Evolutionary conservation across 2,113 vertebrate species (phyloP).

Genomic region (Mola mola): DNA sequence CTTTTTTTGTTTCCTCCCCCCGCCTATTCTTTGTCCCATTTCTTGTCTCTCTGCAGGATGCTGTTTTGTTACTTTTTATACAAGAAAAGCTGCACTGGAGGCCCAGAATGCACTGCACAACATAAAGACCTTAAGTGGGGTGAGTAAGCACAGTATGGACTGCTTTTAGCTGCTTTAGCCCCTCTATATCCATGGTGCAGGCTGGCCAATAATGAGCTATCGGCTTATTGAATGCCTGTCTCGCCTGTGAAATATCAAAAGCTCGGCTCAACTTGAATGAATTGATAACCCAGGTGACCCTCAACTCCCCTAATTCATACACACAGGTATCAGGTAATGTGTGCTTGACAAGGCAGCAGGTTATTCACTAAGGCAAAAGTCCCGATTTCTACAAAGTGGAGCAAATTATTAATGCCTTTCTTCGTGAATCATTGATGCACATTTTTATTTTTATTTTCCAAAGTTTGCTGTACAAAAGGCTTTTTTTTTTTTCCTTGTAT

Average conservation of each 20-base stretch:
- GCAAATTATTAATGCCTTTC: slow-evolving; percentile 62
- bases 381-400: slow-evolving; percentile 43
- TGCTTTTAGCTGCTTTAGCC: slow-evolving; percentile 58
- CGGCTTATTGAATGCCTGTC: slow-evolving; percentile 42
- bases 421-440: slow-evolving; percentile 62
- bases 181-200: slow-evolving; percentile 51
- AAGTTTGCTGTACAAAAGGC: slow-evolving; percentile 22
- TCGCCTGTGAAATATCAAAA: slow-evolving; percentile 50
- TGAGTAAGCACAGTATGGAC: slow-evolving; percentile 85
- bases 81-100: slow-evolving; percentile 98
- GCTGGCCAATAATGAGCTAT: slow-evolving; percentile 60
- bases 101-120: slow-evolving; percentile 99
- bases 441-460: slow-evolving; percentile 40
- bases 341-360: slow-evolving; percentile 24
- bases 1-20: slow-evolving; percentile 36
- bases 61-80: slow-evolving; percentile 99
- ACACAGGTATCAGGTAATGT: slow-evolving; percentile 23
- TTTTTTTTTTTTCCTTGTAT: slow-evolving; percentile 19
- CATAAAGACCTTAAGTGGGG: slow-evolving; percentile 99
- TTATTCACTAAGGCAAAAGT: slow-evolving; percentile 31
- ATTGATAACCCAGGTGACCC: slow-evolving; percentile 28
- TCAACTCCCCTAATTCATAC: neutral
- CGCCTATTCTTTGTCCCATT: slow-evolving; percentile 42
- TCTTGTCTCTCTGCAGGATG: slow-evolving; percentile 86
- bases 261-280: slow-evolving; percentile 20